Conservation (phyloP, 2,888 invertebrate species). For the Drosophila affinis region DNA sequence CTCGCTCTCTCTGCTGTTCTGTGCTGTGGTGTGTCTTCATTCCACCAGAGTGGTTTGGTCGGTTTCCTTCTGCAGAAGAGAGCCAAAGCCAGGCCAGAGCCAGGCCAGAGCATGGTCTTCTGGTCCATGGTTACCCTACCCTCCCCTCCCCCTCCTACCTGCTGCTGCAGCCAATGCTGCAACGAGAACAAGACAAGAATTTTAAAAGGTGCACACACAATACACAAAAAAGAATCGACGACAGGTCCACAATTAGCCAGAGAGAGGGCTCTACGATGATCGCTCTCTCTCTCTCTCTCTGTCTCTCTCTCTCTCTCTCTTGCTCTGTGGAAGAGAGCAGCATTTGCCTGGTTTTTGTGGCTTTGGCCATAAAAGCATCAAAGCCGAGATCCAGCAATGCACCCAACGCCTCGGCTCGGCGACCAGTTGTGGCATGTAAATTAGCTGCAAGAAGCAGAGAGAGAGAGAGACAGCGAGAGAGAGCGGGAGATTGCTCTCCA, state of each 20-base stretch:
- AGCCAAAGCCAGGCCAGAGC: conserved; percentile 12
- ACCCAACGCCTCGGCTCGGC: conserved; percentile 67
- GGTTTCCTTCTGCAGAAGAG: conserved; percentile 44
- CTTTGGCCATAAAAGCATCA: conserved; percentile 61
- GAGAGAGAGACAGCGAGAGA: not conserved
- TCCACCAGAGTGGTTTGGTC: conserved; percentile 72
- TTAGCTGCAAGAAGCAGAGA: conserved; percentile 49
- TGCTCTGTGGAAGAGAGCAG: conserved; percentile 6
- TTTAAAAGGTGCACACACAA: conserved; percentile 67
- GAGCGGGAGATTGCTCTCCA: not conserved
- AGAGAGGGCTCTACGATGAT: conserved; percentile 20
- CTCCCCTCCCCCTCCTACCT: not conserved
- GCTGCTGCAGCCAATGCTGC: not conserved
- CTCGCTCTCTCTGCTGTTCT: not conserved
- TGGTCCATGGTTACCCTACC: not conserved
- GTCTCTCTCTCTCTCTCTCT: not conserved
- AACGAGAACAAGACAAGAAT: conserved; percentile 67
- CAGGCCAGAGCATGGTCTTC: conserved; percentile 2
- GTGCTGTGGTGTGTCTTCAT: conserved; percentile 15
- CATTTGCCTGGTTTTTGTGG: conserved; percentile 36
- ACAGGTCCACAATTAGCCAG: conserved; percentile 83
- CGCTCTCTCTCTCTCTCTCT: not conserved
- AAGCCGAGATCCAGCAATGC: conserved; percentile 70
- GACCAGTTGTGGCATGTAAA: conserved; percentile 61
- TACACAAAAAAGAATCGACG: conserved; percentile 73